Evolutionary conservation across 2,113 vertebrate genomes (phyloP).

Genomic region (Chrysochloris asiatica): DNA sequence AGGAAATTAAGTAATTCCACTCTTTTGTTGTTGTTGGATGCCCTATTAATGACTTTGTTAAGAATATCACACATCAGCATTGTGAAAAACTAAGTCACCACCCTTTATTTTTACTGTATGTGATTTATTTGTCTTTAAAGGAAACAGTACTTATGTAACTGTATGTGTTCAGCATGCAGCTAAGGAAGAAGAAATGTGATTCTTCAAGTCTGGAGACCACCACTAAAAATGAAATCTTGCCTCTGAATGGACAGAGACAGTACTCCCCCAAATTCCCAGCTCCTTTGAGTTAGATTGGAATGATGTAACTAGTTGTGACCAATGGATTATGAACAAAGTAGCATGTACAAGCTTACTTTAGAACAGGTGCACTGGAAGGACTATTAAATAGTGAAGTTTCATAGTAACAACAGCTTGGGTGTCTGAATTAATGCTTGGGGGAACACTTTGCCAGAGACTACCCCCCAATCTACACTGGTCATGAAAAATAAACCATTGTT

Average conservation of each 20-base stretch:
- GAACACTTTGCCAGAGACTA: neutral
- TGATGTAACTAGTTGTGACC: neutral
- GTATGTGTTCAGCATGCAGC: neutral
- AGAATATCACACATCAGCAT: neutral
- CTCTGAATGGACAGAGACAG: neutral
- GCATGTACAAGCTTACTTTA: neutral
- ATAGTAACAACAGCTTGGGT: neutral
- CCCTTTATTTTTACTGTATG: conserved; percentile 2
- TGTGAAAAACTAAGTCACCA: conserved; percentile 30
- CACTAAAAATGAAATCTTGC: neutral
- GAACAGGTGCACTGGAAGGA: neutral
- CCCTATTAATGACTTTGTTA: neutral
- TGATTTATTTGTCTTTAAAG: conserved; percentile 9
- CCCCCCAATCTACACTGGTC: neutral
- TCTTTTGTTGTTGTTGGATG: neutral
- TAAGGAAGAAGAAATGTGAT: conserved; percentile 15
- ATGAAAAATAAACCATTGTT: neutral
- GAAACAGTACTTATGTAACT: neutral
- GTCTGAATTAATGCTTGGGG: neutral
- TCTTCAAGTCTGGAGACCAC: neutral
- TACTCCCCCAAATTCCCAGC: neutral
- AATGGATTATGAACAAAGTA: neutral
- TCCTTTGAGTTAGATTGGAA: neutral
- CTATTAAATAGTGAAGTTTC: neutral
- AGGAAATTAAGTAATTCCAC: conserved; percentile 34